These are phyloP conservation scores for Hirundichthys speculiger DNA, from an alignment of 2,113 vertebrate species.

Conservation along the genomic window DNA sequence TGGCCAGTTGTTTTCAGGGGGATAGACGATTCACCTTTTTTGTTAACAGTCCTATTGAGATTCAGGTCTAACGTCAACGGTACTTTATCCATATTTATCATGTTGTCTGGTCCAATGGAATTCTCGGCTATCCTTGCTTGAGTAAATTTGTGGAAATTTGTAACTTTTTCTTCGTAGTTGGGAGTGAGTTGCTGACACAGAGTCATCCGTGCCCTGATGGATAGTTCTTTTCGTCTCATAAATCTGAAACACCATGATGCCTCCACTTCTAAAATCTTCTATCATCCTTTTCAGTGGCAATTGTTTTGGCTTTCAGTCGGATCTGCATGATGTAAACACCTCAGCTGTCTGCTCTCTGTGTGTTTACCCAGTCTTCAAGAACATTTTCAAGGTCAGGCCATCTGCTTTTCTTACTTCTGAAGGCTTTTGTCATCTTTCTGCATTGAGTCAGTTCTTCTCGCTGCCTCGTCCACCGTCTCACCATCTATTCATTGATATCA, in stretches of 20 bases:
- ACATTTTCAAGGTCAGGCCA: not conserved
- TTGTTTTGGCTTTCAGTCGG: not conserved
- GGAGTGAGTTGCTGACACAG: slow-evolving; percentile 33
- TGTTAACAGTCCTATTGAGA: slow-evolving; percentile 26
- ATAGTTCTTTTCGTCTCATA: not conserved
- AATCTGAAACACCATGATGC: not conserved
- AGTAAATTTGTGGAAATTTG: slow-evolving; percentile 17
- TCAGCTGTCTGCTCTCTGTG: not conserved
- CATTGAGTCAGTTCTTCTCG: not conserved
- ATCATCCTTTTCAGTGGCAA: not conserved
- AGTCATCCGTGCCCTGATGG: not conserved
- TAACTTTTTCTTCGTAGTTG: slow-evolving; percentile 32
- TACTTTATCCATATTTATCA: slow-evolving; percentile 44
- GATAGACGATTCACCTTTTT: slow-evolving; percentile 25
- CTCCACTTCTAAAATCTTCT: not conserved
- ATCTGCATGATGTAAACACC: not conserved
- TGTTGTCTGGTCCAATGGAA: slow-evolving; percentile 12
- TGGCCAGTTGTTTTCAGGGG: slow-evolving; percentile 45
- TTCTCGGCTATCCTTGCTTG: not conserved
- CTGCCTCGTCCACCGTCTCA: not conserved
- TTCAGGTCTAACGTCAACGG: slow-evolving; percentile 47
- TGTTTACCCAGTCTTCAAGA: slow-evolving; percentile 1
- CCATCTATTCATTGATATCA: not conserved
- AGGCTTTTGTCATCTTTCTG: not conserved
- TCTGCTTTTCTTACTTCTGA: not conserved